Evolutionary conservation across 2,113 vertebrate genomes (phyloP), one percentile per base, ranked within the genome.

Genomic region (Macroglossus sobrinus): DNA sequence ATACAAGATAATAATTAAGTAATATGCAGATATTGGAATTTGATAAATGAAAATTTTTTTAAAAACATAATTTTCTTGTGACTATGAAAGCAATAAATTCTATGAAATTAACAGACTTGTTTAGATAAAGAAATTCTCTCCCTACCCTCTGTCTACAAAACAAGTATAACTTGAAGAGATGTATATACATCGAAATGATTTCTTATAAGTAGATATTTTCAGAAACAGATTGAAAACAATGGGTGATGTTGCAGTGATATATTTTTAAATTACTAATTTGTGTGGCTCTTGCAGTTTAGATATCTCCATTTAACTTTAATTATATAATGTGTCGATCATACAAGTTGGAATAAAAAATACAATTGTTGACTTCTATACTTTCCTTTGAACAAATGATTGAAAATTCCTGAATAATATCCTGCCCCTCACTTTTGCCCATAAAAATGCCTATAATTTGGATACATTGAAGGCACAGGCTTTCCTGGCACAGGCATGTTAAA

Each of bases 241-340:
- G 53, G 35, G n/a, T 79, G 91, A 96, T 81, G 4, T 87, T 89
- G 11, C 55, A 71, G 13, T 78, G 22, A 55, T 80, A 33, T 88
- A 66, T 69, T 94, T 95, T 94, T 72, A 68, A 88, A 96, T 45
- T 88, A 59, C 68, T 94, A 95, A 95, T 91, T 84, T 95, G 26
- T 88, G 30, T 85, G 92, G 35, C 35, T 94, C 16, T 96, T 96
- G 76, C 19, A 95, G 43, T 89, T 96, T 91, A 66, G 66, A 92
- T 15, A 7, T 88, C 33, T 91, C 55, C 78, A 64, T 93, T 95
- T 96, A 90, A 81, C 53, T 88, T 97, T 95, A 90, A 93, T 96
- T 88, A 91, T 76, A 74, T 82, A 92, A 91, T 84, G 88, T 11
- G 10, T 81, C 89, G 95, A 64, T 96, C 72, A 78, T 81, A 95